phyloP scores from a whole-genome alignment of 2,888 invertebrate species.

The Yponomeuta evonymella region DNA sequence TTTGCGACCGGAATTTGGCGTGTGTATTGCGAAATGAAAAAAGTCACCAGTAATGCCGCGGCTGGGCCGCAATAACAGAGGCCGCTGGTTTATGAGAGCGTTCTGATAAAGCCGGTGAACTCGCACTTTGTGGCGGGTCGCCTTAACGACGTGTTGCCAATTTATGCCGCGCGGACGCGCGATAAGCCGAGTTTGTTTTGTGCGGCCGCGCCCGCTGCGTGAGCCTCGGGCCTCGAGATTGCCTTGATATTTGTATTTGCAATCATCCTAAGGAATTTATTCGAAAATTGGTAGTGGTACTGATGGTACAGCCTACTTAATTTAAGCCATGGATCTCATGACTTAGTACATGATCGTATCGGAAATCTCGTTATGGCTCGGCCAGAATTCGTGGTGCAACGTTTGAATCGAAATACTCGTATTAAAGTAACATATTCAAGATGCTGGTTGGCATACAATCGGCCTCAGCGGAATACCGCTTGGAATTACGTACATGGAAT shows the following conservation, averaged over 20 bases:
- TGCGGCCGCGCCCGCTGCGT: conserved; percentile 32
- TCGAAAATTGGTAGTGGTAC: conserved; percentile 25
- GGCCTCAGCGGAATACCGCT: conserved; percentile 46
- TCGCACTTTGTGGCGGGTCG: conserved; percentile 60
- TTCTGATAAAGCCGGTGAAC: conserved; percentile 61
- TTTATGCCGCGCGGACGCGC: conserved; percentile 67
- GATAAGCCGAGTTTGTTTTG: conserved; percentile 73
- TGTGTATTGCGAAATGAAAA: conserved; percentile 63
- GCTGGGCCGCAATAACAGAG: conserved; percentile 62
- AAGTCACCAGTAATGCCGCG: conserved; percentile 60
- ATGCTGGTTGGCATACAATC: conserved; percentile 56
- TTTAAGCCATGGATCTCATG: neutral
- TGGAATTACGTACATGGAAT: conserved; percentile 59
- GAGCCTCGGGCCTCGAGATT: neutral
- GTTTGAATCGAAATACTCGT: conserved; percentile 28
- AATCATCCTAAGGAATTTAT: conserved; percentile 35
- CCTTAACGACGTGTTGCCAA: conserved; percentile 75
- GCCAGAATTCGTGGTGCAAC: conserved; percentile 27
- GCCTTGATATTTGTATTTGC: neutral
- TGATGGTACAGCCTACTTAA: neutral
- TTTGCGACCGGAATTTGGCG: conserved; percentile 16
- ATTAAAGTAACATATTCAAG: conserved; percentile 64
- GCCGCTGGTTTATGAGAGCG: conserved; percentile 67
- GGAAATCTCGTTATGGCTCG: conserved; percentile 10
- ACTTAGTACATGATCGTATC: neutral